Evolutionary conservation across 2,888 invertebrate species (phyloP), one percentile per base, ranked within the genome.

Genomic region (Hirtodrosophila trivittata): DNA sequence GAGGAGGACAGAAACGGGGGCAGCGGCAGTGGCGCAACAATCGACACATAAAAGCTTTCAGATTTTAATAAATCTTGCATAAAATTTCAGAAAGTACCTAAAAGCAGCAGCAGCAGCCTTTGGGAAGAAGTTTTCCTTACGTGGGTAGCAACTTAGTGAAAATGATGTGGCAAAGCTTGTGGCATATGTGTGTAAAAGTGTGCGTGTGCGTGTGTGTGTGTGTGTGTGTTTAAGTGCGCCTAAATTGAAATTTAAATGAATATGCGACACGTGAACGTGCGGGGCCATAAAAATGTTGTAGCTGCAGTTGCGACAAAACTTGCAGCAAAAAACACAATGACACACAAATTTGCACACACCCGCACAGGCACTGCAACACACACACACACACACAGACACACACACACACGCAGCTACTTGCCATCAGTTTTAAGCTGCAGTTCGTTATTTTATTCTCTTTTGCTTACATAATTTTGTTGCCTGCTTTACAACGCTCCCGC

Each of bases 11-110:
- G n/a, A n/a, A n/a, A n/a, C n/a, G n/a, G n/a, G n/a, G n/a, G n/a
- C n/a, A n/a, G n/a, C n/a, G n/a, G n/a, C n/a, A n/a, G n/a, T n/a
- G n/a, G n/a, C n/a, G n/a, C 60, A 66, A 65, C 86, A 86, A 81
- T 84, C 81, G 86, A 25, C 6, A 26, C 12, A 18, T 8, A 82
- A 86, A 82, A 86, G 82, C 82, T 82, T 82, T 82, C 86, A 82
- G 84, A 84, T 82, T 86, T 82, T 82, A 86, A 82, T 82, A 82
- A 82, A 82, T 82, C 86, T 82, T 82, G 86, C 86, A 82, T 82
- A 86, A 75, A 84, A 86, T 84, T 84, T 77, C 64, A 67, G 77
- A 84, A 81, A 32, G 32, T 69, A 84, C n/a, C n/a, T n/a, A n/a
- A 69, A 77, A 75, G 62, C 55, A 62, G 38, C 54, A 57, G 50